Evolutionary conservation across 2,797 vertebrate species (phyloP).

Genomic region (Bovichtus variegatus): DNA sequence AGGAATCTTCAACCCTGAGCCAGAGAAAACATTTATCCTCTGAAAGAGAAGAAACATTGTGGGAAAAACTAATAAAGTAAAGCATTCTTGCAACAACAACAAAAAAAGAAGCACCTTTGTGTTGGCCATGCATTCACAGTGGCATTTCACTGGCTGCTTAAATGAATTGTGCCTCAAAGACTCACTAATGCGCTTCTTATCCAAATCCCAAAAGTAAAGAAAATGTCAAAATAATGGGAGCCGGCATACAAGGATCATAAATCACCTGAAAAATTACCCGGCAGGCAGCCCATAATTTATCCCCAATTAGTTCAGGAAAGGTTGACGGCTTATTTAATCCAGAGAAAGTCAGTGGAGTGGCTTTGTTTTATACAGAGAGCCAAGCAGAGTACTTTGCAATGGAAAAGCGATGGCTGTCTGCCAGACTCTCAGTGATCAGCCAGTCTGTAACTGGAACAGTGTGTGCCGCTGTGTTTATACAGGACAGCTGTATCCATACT

Average conservation of each 20-base stretch:
- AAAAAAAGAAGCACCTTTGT: neutral
- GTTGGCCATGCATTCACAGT: neutral
- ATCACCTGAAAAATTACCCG: conserved; percentile 27
- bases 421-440: conserved; percentile 36
- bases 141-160: neutral
- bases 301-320: conserved; percentile 8
- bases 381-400: conserved; percentile 22
- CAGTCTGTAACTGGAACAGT: conserved; percentile 28
- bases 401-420: conserved; percentile 31
- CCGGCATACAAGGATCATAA: conserved; percentile 1
- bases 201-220: conserved; percentile 22
- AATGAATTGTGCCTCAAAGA: conserved; percentile 10
- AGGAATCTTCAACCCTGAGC: conserved; percentile 35
- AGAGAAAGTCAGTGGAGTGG: neutral
- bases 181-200: neutral
- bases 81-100: neutral
- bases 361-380: neutral
- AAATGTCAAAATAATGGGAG: conserved; percentile 9
- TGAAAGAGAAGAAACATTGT: conserved; percentile 7
- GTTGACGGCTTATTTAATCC: conserved; percentile 1
- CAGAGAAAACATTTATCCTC: conserved; percentile 47
- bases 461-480: conserved; percentile 52
- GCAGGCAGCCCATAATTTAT: conserved; percentile 17
- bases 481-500: conserved; percentile 32
- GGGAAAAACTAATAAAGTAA: conserved; percentile 3